Percentiles rank a stretch among this genome's conserved stretches.
Conservation (phyloP, 1,140 invertebrate species). For the Bradysia coprophila region DNA sequence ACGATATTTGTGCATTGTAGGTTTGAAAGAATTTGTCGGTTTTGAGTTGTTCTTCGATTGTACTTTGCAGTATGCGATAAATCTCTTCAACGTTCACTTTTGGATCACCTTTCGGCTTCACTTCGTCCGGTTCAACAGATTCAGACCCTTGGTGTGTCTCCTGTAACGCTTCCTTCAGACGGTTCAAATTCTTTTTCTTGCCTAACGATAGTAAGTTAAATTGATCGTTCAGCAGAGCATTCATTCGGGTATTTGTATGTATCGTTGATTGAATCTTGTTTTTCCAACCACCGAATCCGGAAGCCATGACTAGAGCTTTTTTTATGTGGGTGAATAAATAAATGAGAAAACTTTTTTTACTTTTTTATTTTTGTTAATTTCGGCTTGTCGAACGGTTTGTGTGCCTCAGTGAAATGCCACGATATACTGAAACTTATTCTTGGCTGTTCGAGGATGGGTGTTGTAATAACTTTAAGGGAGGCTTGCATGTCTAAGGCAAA, state of each 20-base stretch:
- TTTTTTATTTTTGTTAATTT: too few species aligned
- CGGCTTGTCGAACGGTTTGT: too few species aligned
- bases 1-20: background rate
- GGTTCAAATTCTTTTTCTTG: background rate
- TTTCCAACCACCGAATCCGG: background rate
- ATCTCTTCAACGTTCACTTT: background rate
- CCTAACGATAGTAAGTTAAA: background rate
- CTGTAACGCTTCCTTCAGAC: background rate
- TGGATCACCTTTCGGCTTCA: slow-evolving; percentile 11
- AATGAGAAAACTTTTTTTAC: too few species aligned
- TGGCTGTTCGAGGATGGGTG: too few species aligned
- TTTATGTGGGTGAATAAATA: too few species aligned
- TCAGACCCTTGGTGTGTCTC: background rate
- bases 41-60: background rate
- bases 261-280: background rate
- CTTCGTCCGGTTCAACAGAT: background rate
- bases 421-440: too few species aligned
- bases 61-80: background rate
- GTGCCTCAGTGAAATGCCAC: too few species aligned
- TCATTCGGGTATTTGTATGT: background rate
- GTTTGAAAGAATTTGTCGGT: background rate
- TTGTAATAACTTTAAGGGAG: too few species aligned
- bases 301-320: too few species aligned
- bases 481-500: too few species aligned
- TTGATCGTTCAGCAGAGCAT: background rate